Evolutionary conservation across 2,888 invertebrate genomes (phyloP).

Genomic region (Drosophila differens): DNA sequence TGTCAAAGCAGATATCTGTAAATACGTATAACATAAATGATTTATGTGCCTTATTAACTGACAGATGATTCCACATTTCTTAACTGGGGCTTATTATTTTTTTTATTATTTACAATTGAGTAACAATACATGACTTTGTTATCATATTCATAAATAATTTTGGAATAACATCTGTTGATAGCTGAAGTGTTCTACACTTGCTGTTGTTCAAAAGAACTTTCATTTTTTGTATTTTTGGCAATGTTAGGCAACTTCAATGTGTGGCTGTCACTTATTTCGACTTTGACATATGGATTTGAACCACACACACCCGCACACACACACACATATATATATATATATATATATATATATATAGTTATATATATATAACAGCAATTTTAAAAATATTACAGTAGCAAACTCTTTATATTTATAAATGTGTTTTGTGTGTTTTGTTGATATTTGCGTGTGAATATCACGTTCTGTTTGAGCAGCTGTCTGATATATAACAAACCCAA

Average conservation of each 20-base stretch:
- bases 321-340: neutral
- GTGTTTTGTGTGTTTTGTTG: conserved; percentile 12
- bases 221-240: neutral
- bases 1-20: neutral
- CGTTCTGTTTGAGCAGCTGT: conserved; percentile 54
- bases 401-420: neutral
- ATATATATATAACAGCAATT: neutral
- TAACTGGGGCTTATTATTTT: neutral
- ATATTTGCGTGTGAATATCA: conserved; percentile 46
- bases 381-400: conserved; percentile 21
- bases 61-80: conserved; percentile 14
- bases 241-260: conserved; percentile 7
- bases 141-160: conserved; percentile 6
- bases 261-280: neutral
- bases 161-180: conserved; percentile 4
- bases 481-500: conserved; percentile 11
- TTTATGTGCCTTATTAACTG: conserved; percentile 12
- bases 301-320: neutral
- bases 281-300: conserved; percentile 8
- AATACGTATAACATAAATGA: conserved; percentile 8
- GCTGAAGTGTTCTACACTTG: neutral
- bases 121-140: conserved; percentile 34
- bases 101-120: conserved; percentile 9
- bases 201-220: neutral
- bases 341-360: neutral